Conservation (phyloP, 2,113 vertebrate species). For the Nanorana parkeri region DNA sequence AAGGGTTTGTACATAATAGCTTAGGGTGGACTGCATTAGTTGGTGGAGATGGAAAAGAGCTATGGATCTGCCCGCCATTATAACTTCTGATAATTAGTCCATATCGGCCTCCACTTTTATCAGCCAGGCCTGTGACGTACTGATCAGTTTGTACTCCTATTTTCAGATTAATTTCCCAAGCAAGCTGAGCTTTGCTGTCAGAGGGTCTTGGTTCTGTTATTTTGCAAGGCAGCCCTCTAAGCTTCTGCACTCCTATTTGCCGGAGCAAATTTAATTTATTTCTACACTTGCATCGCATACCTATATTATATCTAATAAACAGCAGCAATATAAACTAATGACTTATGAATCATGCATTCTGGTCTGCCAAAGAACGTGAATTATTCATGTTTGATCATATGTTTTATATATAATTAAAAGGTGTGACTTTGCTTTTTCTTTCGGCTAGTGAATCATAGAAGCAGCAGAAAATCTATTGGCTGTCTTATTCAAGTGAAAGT, state of each 20-base stretch:
- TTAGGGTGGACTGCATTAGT: no score
- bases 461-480: not conserved
- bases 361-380: not conserved
- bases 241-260: not conserved
- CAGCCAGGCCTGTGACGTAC: no score
- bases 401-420: slow-evolving; percentile 29
- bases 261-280: not conserved
- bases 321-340: slow-evolving; percentile 12
- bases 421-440: slow-evolving; percentile 3
- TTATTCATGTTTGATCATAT: slow-evolving; percentile 20
- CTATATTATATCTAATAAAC: slow-evolving; percentile 7
- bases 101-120: no score
- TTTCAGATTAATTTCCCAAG: not conserved
- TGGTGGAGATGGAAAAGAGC: no score
- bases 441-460: not conserved
- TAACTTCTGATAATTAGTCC: no score
- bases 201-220: not conserved
- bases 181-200: not conserved
- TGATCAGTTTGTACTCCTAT: no score
- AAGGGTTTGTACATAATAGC: no score
- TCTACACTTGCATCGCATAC: not conserved
- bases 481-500: not conserved
- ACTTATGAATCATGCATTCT: not conserved
- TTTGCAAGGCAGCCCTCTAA: not conserved
- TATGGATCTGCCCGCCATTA: no score